Base-by-base conservation (phyloP, 2,797 vertebrate species). In the Poecilia wingei region DNA sequence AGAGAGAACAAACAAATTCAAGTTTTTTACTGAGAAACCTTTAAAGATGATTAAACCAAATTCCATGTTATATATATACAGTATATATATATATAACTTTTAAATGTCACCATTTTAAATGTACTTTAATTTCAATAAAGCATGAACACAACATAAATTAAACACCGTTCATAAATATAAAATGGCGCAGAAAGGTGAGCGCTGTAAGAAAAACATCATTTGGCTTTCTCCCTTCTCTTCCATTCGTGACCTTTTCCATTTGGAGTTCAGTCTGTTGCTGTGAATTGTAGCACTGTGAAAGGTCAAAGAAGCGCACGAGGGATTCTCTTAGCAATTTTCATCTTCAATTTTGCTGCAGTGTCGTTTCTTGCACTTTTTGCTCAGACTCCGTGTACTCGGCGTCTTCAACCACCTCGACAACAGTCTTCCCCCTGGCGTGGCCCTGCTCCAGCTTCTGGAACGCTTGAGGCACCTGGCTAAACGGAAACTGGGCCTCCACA, bases 381-480 rank as follows among this genome's bases (percentile, higher is more conserved):
- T 83, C 80, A 1, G 81, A 20, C 28, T 87, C 82, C 1, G 9
- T 4, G 51, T n/a, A 4, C 31, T 91, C 75, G 0, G 93, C 89
- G 6, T 95, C 88, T 79, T 95, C 91, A 6, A 90, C 70, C 49
- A 99, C 94, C 33, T 86, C 88, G 43, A 99, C 94, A 4, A 99
- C 97, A 0, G 97, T 99, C 95, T 99, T 99, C 66, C 98, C 98
- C 79, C 98, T 95, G 69, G 98, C 97, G 0, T 99, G 98, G 79
- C 98, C 98, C 85, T 93, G 91, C 93, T 99, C 98, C 91, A 99
- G 46, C 92, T 98, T 99, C 93, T 95, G 95, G 87, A 99, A 98
- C 76, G 98, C 98, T 93, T 98, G 95, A 55, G 98, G 98, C 81
- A 99, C 97, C 90, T 98, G 93, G 82, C 94, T 90, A 84, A 99